Percentiles rank a stretch among this genome's conserved stretches.
Evolutionary conservation across 2,113 vertebrate genomes (phyloP).

Genomic region (Microtus pennsylvanicus): DNA sequence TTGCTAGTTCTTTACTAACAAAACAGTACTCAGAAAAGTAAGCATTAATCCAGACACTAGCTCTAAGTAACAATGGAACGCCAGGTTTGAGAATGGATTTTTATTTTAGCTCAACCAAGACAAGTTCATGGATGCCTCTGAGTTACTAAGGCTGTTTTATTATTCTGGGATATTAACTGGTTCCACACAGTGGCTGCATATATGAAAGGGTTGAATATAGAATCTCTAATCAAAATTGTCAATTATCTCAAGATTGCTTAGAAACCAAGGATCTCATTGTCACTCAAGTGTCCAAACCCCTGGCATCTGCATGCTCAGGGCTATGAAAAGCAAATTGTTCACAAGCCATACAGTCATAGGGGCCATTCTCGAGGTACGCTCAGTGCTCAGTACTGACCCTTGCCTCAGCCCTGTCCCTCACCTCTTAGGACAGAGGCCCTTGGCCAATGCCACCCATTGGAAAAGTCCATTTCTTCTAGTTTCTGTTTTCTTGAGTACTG

Average conservation of each 20-base stretch:
- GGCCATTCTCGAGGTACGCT: not conserved
- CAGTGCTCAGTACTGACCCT: not conserved
- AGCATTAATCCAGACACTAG: constrained; percentile 20
- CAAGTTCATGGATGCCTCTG: constrained; percentile 32
- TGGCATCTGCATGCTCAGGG: not conserved
- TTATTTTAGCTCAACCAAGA: constrained; percentile 35
- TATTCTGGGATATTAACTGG: not conserved
- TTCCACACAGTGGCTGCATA: not conserved
- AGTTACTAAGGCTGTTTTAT: constrained; percentile 24
- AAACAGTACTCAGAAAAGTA: not conserved
- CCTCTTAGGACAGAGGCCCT: not conserved
- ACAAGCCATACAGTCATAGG: not conserved
- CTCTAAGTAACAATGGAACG: not conserved
- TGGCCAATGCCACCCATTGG: not conserved
- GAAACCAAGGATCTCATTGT: not conserved
- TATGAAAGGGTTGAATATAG: not conserved
- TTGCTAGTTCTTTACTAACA: not conserved
- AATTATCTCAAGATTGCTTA: not conserved
- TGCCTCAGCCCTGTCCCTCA: not conserved
- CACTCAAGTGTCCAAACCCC: not conserved
- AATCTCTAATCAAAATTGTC: not conserved
- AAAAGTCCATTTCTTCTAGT: not conserved
- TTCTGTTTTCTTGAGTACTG: not conserved
- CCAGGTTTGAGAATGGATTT: constrained; percentile 35
- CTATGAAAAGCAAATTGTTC: not conserved